Percentiles rank a stretch among this genome's conserved stretches.
Conservation (phyloP, 1,140 invertebrate genomes). For the Bursaphelenchus mucronatus region DNA sequence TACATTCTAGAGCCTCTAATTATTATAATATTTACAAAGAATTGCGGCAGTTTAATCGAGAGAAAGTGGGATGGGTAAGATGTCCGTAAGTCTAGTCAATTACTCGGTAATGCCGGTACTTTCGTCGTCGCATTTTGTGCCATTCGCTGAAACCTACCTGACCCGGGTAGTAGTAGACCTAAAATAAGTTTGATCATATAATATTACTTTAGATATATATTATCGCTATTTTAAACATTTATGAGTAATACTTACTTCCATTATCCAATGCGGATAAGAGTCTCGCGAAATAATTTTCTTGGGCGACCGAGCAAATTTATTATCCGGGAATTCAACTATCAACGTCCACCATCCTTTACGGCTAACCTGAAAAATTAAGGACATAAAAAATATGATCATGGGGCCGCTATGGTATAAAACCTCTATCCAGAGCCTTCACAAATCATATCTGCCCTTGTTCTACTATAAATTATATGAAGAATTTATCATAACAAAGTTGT, state of each 20-base stretch:
- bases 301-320: slow-evolving; percentile 58
- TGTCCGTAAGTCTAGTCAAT: slow-evolving; percentile 5
- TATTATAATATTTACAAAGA: too few relatives aligned
- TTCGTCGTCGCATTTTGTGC: slow-evolving; percentile 51
- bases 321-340: slow-evolving; percentile 58
- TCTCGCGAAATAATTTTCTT: slow-evolving; percentile 56
- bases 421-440: too few relatives aligned
- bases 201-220: slow-evolving; percentile 16
- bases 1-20: too few relatives aligned
- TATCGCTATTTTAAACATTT: background rate
- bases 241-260: slow-evolving; percentile 44
- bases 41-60: too few relatives aligned
- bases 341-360: slow-evolving; percentile 59
- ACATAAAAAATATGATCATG: background rate
- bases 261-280: slow-evolving; percentile 59
- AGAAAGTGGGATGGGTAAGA: too few relatives aligned
- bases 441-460: too few relatives aligned
- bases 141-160: slow-evolving; percentile 55
- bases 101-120: slow-evolving; percentile 16
- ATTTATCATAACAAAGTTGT: background rate
- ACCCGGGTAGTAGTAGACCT: slow-evolving; percentile 56
- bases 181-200: slow-evolving; percentile 26
- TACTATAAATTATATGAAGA: too few relatives aligned
- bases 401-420: background rate
- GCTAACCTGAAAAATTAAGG: slow-evolving; percentile 41